Base-by-base conservation (phyloP, 2,888 invertebrate genomes). In the Pocota personata region DNA sequence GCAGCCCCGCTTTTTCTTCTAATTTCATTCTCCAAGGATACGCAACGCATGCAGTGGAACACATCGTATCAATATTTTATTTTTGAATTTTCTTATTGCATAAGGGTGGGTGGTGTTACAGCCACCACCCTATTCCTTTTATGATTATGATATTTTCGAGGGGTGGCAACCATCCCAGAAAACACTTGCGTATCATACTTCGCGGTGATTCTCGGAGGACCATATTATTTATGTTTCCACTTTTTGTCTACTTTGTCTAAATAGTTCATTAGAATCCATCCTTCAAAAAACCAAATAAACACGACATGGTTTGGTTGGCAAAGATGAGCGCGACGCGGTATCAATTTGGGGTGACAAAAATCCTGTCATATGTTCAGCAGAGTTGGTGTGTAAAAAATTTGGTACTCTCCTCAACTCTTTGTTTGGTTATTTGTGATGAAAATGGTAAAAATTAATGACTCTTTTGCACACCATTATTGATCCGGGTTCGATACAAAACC, bases 281-380 rank as follows among this genome's bases (percentile, higher is more conserved):
- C n/a, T n/a, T n/a, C n/a, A n/a, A 71, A 75, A 75, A 76, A 69
- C 75, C 82, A 86, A 86, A 86, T 73, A 76, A 71, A 86, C 82
- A 66, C 66, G 82, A 67, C 75, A 82, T 52, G 37, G 10, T 40
- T 55, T 30, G 12, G 8, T 30, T 66, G 16, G 3, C 5, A 37
- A 55, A 43, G 52, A 62, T 57, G 67, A 55, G 21, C 24, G 24
- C 24, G 64, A 21, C 30, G n/a, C 35, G 5, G 8, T 50, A 66
- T 32, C 30, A 27, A 1, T 3, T 24, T 62, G 73, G 78, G 78
- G 72, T 79, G 83, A 55, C 48, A 67, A 79, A 86, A 82, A 82
- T 86, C 77, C 55, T 86, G 82, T 86, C 86, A 82, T 86, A 72
- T 86, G 86, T 67, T 72, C 8, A 21, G 48, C 50, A 55, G 40